A percentile compares a stretch with the other conserved stretches of the same genome.
Evolutionary conservation across 1,140 invertebrate genomes (phyloP).

Genomic region (Eumeta japonica): DNA sequence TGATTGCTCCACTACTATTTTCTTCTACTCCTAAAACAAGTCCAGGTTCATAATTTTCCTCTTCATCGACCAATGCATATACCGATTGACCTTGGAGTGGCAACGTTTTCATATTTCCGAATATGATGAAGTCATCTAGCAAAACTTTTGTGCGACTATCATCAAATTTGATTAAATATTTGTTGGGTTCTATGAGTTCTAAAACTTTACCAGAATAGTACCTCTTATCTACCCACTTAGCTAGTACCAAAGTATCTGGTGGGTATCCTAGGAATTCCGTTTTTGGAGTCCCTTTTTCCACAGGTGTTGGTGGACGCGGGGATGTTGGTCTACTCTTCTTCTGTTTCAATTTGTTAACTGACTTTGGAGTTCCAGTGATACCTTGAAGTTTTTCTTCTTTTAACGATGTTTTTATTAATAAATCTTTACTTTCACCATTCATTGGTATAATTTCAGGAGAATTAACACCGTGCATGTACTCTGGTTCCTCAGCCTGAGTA

Average conservation of each 20-base stretch:
- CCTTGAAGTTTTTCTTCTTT: constrained; percentile 34
- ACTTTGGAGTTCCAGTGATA: constrained; percentile 40
- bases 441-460: constrained; percentile 42
- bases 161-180: constrained; percentile 62
- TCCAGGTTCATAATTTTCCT: constrained; percentile 51
- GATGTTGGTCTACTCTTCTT: constrained; percentile 36
- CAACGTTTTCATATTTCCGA: constrained; percentile 49
- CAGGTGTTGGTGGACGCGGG: constrained; percentile 39
- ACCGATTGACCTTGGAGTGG: constrained; percentile 51
- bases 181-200: constrained; percentile 55
- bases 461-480: constrained; percentile 44
- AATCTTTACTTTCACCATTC: constrained; percentile 35
- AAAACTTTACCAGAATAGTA: constrained; percentile 62
- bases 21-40: constrained; percentile 45
- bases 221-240: constrained; percentile 64
- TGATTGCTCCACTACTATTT: constrained; percentile 40
- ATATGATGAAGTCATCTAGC: constrained; percentile 62
- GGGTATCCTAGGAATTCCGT: constrained; percentile 37
- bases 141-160: constrained; percentile 61
- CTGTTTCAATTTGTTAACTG: constrained; percentile 40
- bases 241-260: constrained; percentile 58
- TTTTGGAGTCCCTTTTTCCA: constrained; percentile 34
- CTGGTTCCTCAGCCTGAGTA: constrained; percentile 42
- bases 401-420: constrained; percentile 24
- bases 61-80: constrained; percentile 50